A percentile compares a stretch with the other conserved stretches of the same genome.
phyloP scores from a whole-genome alignment of 2,888 invertebrate species.

The Scaptomyza caliginosa region DNA sequence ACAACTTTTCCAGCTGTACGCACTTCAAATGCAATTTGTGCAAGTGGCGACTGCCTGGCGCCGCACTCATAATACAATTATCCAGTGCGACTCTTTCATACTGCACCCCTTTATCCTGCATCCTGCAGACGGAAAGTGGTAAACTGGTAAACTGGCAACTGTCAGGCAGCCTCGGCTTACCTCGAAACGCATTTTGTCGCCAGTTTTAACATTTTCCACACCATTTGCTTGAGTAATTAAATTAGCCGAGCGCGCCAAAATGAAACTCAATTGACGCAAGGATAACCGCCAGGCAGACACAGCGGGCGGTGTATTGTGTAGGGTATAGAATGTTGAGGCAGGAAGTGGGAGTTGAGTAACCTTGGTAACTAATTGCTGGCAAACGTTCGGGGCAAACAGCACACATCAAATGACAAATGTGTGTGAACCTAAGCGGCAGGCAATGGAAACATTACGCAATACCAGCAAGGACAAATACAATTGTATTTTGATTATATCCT shows the following conservation, averaged over 20 bases:
- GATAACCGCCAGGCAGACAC: slow-evolving; percentile 32
- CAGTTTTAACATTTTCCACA: slow-evolving; percentile 45
- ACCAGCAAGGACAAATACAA: slow-evolving; percentile 37
- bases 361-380: slow-evolving; percentile 61
- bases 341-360: slow-evolving; percentile 43
- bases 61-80: slow-evolving; percentile 48
- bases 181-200: slow-evolving; percentile 23
- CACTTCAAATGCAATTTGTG: slow-evolving; percentile 59
- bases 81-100: slow-evolving; percentile 51
- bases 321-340: slow-evolving; percentile 7
- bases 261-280: slow-evolving; percentile 62
- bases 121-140: background rate
- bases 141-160: background rate
- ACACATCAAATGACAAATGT: slow-evolving; percentile 45
- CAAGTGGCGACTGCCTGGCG: slow-evolving; percentile 59
- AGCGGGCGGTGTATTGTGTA: background rate
- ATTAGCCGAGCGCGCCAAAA: slow-evolving; percentile 52
- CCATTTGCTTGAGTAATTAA: slow-evolving; percentile 60
- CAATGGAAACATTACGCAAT: slow-evolving; percentile 29
- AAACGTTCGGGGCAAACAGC: slow-evolving; percentile 20
- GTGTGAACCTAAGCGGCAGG: slow-evolving; percentile 34
- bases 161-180: background rate
- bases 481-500: slow-evolving; percentile 30
- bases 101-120: slow-evolving; percentile 1
- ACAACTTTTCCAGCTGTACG: slow-evolving; percentile 39